Base-by-base conservation (phyloP, 2,113 vertebrate species). In the Pelusios castaneus region DNA sequence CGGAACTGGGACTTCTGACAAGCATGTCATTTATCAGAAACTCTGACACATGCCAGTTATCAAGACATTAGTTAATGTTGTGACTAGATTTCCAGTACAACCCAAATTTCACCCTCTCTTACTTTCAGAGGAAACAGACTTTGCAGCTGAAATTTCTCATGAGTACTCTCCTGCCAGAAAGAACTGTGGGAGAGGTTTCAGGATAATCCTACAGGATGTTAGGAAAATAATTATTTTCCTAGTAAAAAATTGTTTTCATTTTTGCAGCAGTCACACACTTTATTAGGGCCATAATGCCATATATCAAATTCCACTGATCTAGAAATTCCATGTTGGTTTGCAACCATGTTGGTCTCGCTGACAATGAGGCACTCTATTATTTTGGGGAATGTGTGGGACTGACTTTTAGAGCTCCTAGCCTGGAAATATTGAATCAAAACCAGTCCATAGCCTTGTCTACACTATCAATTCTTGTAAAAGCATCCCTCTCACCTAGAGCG, bases 401-500 rank as follows among this genome's bases (percentile, higher is more conserved):
- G 49, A 41, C 34, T 93, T 96, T 93, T 90, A 92, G 19, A 93
- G 91, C 90, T 92, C 5, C 92, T 91, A 85, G 87, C 93, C 81
- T 92, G 84, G 94, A 95, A 97, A 95, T 80, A 80, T 63, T 41
- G 45, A 91, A 90, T 22, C 93, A 41, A 92, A 13, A 94, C 73
- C 84, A 89, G 84, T 90, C 92, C 77, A 76, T 1, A 93, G 89
- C 52, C 52, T 91, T 49, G 63, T 94, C 93, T 86, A 75, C 31
- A 86, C 80, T 25, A 90, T 82, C 90, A 93, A 92, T 96, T 97
- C 92, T 89, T 92, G 79, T 14, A 89, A 84, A 47, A 79, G 88
- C 85, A 90, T 95, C 88, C 73, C 49, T 84, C 88, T 91, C 95
- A 95, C 94, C 85, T 67, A 92, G 93, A 94, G 95, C 89, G 89